Evolutionary conservation across 2,113 vertebrate genomes (phyloP), one percentile per base, ranked within the genome.

Genomic region (Entomyzon cyanotis): DNA sequence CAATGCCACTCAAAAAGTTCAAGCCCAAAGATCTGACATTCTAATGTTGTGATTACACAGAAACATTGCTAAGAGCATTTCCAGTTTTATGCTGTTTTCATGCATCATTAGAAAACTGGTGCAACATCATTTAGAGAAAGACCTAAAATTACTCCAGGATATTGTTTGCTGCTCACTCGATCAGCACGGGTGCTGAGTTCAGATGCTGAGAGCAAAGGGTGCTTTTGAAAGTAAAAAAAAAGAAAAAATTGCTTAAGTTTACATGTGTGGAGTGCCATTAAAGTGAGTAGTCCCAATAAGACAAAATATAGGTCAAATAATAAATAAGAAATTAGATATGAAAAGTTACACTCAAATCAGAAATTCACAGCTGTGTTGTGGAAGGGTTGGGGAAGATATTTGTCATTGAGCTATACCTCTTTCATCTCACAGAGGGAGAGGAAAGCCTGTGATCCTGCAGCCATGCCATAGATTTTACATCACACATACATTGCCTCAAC

Each of bases 121-220:
- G 39, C 73, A 92, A 81, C 60, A 64, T 55, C 28, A 44, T 75
- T 96, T 90, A 78, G 60, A 78, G 76, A 59, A 90, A 87, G 55
- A 60, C 39, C 93, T 91, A 87, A 92, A 95, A 90, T 87, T 33
- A 84, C 80, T 91, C 80, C 69, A 71, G 87, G 52, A 94, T 91
- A 87, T 68, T 60, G 35, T 75, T 94, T 78, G 56, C 76, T 89
- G 35, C 77, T 95, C 68, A 39, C 60, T 81, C 0, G 0, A 47
- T 94, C 91, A 77, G 75, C 79, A 70, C 3, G 4, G 55, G 42
- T 4, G 9, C 75, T 3, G 12, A 88, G 68, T 73, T 89, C 83
- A 88, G 67, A 71, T 75, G 44, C 42, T 79, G 23, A 88, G 63
- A 90, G 50, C 37, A 92, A 84, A 70, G 23, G 23, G 11, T 63